Conservation (phyloP, 2,113 vertebrate genomes). For the Thomomys bottae region DNA sequence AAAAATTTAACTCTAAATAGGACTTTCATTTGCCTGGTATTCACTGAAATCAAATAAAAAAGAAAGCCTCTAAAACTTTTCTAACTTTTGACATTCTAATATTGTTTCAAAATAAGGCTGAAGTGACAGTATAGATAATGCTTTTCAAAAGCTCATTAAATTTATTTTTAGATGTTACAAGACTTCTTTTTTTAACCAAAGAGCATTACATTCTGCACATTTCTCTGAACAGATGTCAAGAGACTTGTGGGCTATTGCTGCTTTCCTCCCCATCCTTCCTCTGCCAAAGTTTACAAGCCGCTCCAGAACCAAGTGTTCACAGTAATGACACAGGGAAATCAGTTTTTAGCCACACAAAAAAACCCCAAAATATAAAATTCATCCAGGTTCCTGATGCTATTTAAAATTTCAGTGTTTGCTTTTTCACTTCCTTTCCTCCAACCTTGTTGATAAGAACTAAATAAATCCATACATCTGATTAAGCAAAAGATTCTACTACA, state of each 20-base stretch:
- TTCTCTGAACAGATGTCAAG: constrained; percentile 83
- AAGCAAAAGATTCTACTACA: constrained; percentile 88
- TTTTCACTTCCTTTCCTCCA: neutral
- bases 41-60: constrained; percentile 33
- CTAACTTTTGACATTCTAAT: constrained; percentile 2
- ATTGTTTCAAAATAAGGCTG: constrained; percentile 24
- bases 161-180: constrained; percentile 85
- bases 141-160: constrained; percentile 82
- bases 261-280: constrained; percentile 32
- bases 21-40: constrained; percentile 23
- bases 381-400: neutral
- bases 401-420: neutral
- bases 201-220: constrained; percentile 88
- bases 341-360: neutral
- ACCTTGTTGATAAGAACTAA: constrained; percentile 82
- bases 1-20: neutral
- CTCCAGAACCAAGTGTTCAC: constrained; percentile 86
- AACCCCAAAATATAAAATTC: neutral
- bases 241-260: constrained; percentile 74
- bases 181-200: constrained; percentile 84
- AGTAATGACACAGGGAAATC: constrained; percentile 80
- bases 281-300: constrained; percentile 82
- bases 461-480: constrained; percentile 89
- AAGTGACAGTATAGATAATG: neutral
- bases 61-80: neutral